Evolutionary conservation across 2,113 vertebrate species (phyloP), one percentile per base, ranked within the genome.

Genomic region (Etia nguti): DNA sequence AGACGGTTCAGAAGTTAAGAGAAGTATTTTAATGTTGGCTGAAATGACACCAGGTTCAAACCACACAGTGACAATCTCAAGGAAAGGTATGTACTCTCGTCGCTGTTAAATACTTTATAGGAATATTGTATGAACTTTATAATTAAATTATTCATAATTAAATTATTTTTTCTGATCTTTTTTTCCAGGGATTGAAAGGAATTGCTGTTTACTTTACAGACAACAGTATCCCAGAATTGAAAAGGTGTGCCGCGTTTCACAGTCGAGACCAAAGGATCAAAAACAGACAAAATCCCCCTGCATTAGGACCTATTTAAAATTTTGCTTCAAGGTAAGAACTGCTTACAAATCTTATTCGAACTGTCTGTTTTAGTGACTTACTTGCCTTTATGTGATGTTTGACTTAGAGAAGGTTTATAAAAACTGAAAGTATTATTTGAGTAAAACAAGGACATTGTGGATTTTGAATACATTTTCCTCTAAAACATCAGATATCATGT

Each of bases 31-130:
- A 91, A 82, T 86, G 79, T 87, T 90, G 68, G 88, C 81, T 90
- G 94, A 93, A 84, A 96, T 96, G 96, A 95, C 91, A 91, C 90
- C 87, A 24, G 92, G 88, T 85, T 95, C 93, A 92, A 88, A 94
- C 15, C 87, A 79, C 41, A 34, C 80, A 16, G 79, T 87, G 46
- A 84, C 79, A 56, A 56, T 43, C 68, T 86, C 93, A 54, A 57
- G 88, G 31, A 89, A 88, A 94, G 96, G 96, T 97, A 96, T 5
- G 95, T 92, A n/a, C 65, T 55, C 15, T 48, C 38, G n/a, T 82
- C 41, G 16, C 10, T 59, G 20, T 24, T 22, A 57, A 55, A 54
- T 36, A 54, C 36, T 54, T 70, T 41, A 54, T 43, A 6, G 10
- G 4, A n/a, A 22, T 16, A 50, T 13, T 24, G 9, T 16, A 1